Evolutionary conservation across 2,888 invertebrate genomes (phyloP).

Genomic region (Tiliacea citrago): DNA sequence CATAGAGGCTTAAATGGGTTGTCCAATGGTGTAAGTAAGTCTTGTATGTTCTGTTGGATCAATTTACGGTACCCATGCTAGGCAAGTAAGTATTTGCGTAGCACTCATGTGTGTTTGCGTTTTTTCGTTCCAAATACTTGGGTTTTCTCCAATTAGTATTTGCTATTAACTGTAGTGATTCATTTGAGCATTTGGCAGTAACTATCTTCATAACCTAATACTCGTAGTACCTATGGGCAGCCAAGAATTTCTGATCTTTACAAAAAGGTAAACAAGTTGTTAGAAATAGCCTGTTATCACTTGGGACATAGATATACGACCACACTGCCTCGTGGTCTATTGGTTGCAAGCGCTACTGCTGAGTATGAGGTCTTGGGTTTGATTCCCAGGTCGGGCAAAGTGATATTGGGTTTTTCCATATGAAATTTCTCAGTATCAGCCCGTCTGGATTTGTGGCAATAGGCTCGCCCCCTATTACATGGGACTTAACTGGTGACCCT

Average conservation of each 20-base stretch:
- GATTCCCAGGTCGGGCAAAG: not conserved
- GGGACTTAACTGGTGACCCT: not conserved
- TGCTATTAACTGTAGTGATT: constrained; percentile 22
- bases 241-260: not conserved
- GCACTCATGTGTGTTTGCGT: not conserved
- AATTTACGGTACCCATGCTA: constrained; percentile 5
- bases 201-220: not conserved
- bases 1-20: not conserved
- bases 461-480: not conserved
- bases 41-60: not conserved
- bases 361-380: not conserved
- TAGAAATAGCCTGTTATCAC: not conserved
- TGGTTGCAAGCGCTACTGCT: too few species aligned
- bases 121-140: constrained; percentile 20
- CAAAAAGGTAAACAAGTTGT: not conserved
- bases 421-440: not conserved
- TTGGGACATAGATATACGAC: not conserved
- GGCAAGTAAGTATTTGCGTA: not conserved
- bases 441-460: not conserved
- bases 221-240: too few species aligned
- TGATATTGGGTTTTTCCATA: not conserved
- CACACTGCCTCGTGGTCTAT: not conserved
- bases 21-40: not conserved
- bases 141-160: constrained; percentile 40
- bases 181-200: constrained; percentile 23